Conservation (phyloP, 2,113 vertebrate genomes). For the Mormyrus lacerda region DNA sequence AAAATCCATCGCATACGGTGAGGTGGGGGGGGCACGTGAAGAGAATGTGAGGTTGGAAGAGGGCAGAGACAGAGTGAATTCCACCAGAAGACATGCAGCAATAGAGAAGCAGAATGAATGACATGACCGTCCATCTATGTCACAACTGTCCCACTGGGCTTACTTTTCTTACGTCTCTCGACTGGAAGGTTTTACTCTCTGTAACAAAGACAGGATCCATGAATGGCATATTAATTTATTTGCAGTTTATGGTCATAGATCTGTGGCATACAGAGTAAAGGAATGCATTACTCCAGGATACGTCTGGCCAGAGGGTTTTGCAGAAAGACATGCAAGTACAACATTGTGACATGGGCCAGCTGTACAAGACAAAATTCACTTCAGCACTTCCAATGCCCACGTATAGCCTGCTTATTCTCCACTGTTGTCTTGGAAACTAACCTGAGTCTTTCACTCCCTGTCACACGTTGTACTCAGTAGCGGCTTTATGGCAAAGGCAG, state of each 20-base stretch:
- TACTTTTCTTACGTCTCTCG: background rate
- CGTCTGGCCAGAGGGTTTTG: background rate
- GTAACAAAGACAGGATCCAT: background rate
- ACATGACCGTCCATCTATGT: slow-evolving; percentile 51
- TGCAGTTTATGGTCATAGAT: background rate
- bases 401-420: background rate
- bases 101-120: slow-evolving; percentile 62
- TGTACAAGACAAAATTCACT: background rate
- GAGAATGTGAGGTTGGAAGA: slow-evolving; percentile 1
- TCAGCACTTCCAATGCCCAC: background rate
- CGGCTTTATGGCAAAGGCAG: background rate
- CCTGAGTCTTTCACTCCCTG: background rate
- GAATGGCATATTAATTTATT: background rate
- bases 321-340: background rate
- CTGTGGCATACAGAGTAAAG: background rate
- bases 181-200: background rate
- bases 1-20: slow-evolving; percentile 53
- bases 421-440: slow-evolving; percentile 18
- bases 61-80: slow-evolving; percentile 16
- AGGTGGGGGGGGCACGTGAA: background rate
- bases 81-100: slow-evolving; percentile 60
- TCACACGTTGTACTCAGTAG: background rate
- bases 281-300: background rate
- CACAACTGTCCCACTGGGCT: slow-evolving; percentile 12
- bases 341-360: background rate